Conservation (phyloP, 1,140 invertebrate genomes). For the Chironomus tepperi region DNA sequence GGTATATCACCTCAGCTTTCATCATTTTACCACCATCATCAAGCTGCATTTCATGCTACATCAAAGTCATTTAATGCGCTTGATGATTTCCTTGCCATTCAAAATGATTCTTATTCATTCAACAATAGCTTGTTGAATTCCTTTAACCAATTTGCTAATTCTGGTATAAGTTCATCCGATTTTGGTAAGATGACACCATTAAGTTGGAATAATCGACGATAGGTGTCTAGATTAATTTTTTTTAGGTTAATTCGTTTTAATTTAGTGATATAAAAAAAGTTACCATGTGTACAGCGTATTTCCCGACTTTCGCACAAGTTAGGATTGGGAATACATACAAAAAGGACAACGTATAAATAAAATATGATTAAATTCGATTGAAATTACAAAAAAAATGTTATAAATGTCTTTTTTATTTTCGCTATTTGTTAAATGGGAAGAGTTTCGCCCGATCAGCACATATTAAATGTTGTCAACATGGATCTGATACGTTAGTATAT, state of each 20-base stretch:
- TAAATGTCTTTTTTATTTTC: no score
- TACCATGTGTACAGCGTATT: neutral
- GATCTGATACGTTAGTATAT: no score
- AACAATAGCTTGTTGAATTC: slow-evolving; percentile 11
- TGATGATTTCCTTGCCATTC: neutral
- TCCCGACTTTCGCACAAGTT: no score
- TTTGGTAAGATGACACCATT: neutral
- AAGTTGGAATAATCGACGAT: slow-evolving; percentile 17
- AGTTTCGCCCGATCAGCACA: no score
- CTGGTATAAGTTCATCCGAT: neutral
- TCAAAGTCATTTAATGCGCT: neutral
- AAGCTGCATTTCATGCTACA: neutral
- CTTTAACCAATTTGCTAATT: neutral
- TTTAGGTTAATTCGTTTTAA: neutral
- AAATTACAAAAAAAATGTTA: no score
- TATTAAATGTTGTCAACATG: no score
- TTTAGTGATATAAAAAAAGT: neutral
- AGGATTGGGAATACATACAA: no score
- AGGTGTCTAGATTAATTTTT: neutral
- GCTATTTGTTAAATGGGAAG: no score
- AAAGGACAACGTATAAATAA: no score
- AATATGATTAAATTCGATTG: no score
- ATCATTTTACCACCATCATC: slow-evolving; percentile 20
- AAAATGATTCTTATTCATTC: neutral
- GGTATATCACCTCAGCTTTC: neutral